Conservation (phyloP, 2,888 invertebrate genomes). For the Lamproptera curius region DNA sequence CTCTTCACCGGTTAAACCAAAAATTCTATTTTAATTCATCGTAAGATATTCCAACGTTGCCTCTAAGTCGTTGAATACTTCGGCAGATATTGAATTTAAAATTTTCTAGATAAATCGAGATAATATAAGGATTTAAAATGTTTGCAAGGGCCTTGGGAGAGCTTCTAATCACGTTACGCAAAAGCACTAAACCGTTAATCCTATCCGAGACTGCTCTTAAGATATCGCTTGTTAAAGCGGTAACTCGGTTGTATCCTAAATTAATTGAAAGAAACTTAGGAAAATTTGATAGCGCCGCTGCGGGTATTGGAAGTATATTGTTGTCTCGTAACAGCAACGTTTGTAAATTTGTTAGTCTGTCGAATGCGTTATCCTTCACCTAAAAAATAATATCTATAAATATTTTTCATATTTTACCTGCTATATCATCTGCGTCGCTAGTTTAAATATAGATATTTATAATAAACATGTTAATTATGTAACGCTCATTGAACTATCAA, state of each 20-base stretch:
- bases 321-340: constrained; percentile 90
- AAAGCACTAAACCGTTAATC: constrained; percentile 85
- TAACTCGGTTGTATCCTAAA: constrained; percentile 91
- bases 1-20: constrained; percentile 81
- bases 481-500: too few species aligned
- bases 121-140: constrained; percentile 84
- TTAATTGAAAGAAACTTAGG: constrained; percentile 85
- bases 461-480: too few species aligned
- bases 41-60: constrained; percentile 84
- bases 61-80: constrained; percentile 88
- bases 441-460: too few species aligned
- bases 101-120: constrained; percentile 90
- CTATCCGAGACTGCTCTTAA: constrained; percentile 84
- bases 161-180: constrained; percentile 90
- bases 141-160: constrained; percentile 88
- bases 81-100: constrained; percentile 82
- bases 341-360: constrained; percentile 87
- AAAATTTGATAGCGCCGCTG: constrained; percentile 88
- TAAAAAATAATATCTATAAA: too few species aligned
- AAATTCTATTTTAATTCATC: constrained; percentile 85
- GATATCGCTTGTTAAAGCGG: constrained; percentile 89
- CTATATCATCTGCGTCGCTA: too few species aligned
- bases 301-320: constrained; percentile 91
- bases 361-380: constrained; percentile 93
- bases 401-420: too few species aligned